Base-by-base conservation (phyloP, 2,113 vertebrate species). In the Sorex fumeus region DNA sequence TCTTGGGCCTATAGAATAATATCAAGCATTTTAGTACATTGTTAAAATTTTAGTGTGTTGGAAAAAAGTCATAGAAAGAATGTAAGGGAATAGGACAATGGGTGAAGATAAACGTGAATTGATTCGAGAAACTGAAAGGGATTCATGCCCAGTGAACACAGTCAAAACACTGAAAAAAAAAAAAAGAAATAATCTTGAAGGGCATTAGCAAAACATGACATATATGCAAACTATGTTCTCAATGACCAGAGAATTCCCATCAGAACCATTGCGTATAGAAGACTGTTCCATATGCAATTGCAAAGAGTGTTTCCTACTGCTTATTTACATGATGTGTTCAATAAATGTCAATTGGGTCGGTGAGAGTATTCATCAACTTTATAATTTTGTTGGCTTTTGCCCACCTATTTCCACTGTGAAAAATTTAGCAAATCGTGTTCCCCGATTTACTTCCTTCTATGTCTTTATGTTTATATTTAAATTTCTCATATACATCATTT, bases 161-260 rank as follows among this genome's bases (percentile, higher is more conserved):
- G 40, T 81, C 25, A 82, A 77, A 71, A 60, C 66, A 10, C 2
- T 34, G 27, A 50, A 79, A 92, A 90, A 36, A 28, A 92, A 84
- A n/a, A 32, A 66, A 21, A 72, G 30, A 60, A 78, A 64, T 77
- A 53, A 70, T 23, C 47, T 77, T 57, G 4, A 82, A 76, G 62
- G 69, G 50, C 66, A 28, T 32, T 40, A 60, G 23, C 8, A 45
- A 81, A 88, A 79, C 2, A 3, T 34, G 66, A 6, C 12, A 6
- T 89, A n/a, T n/a, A 18, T 28, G 40, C 66, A 57, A 77, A 70
- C 70, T 47, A 16, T 32, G 57, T 71, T 36, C n/a, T 90, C 62
- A 72, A 27, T 45, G 19, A 70, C n/a, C 12, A 10, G 40, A 74
- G 36, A 72, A 27, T 45, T 45, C 27, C 3, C 40, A 74, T 74